phyloP scores from a whole-genome alignment of 2,797 vertebrate genomes.

The Rhincodon typus region DNA sequence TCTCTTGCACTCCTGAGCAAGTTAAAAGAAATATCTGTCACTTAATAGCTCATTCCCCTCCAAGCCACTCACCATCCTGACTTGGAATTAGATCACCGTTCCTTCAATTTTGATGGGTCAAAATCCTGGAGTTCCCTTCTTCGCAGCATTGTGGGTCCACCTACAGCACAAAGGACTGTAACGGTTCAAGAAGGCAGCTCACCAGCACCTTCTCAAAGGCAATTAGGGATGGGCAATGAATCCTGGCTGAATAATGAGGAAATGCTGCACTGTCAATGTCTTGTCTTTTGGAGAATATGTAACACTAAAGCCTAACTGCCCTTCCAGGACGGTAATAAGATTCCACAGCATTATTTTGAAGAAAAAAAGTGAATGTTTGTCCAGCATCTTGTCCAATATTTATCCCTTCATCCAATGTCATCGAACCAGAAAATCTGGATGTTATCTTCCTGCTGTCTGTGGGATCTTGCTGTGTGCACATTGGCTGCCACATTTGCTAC shows the following conservation, averaged over 20 bases:
- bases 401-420: not conserved
- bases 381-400: not conserved
- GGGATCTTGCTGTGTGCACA: not conserved
- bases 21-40: not conserved
- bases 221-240: too few species aligned
- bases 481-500: too few species aligned
- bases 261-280: not conserved
- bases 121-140: too few species aligned
- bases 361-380: too few species aligned
- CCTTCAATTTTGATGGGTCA: too few species aligned
- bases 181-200: too few species aligned
- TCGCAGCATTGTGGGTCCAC: too few species aligned
- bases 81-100: too few species aligned
- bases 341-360: not conserved
- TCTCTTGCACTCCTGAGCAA: not conserved
- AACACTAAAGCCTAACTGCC: not conserved
- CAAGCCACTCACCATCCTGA: too few species aligned
- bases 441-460: not conserved
- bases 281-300: not conserved
- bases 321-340: not conserved
- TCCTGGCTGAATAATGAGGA: too few species aligned
- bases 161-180: too few species aligned
- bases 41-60: not conserved
- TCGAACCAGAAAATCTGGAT: not conserved
- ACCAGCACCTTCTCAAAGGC: too few species aligned